These are phyloP conservation scores for Theonella swinhoei DNA, from an alignment of 37 sponge, comb jelly and placozoan genomes.

Conservation along the genomic window DNA sequence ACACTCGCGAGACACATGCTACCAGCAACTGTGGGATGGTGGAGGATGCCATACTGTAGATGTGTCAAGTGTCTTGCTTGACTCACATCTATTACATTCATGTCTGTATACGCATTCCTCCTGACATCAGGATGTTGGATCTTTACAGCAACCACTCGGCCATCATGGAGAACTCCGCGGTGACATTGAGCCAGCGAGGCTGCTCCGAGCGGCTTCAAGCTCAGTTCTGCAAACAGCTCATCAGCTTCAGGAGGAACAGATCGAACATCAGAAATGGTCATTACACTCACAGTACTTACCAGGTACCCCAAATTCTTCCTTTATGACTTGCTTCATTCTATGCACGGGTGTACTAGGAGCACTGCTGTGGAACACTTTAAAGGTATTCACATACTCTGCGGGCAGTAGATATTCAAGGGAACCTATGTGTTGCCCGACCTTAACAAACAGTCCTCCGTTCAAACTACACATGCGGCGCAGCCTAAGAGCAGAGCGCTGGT, in stretches of 20 bases:
- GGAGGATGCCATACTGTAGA: not conserved
- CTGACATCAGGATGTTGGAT: conserved; percentile 90
- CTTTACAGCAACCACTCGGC: conserved; percentile 87
- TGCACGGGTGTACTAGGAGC: conserved; percentile 78
- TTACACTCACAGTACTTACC: conserved; percentile 1
- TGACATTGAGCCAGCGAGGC: conserved; percentile 93
- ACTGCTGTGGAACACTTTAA: conserved; percentile 88
- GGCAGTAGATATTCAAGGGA: conserved; percentile 94
- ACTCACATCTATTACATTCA: conserved; percentile 79
- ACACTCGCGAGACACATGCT: conserved; percentile 61
- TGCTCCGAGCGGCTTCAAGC: conserved; percentile 76
- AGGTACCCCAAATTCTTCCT: conserved; percentile 71
- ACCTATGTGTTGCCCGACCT: conserved; percentile 93
- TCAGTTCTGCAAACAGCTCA: conserved; percentile 74
- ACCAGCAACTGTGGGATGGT: conserved; percentile 74
- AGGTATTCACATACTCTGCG: conserved; percentile 78
- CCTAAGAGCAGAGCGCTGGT: conserved; percentile 75
- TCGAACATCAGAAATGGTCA: not conserved
- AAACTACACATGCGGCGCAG: conserved; percentile 72
- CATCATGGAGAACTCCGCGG: conserved; percentile 65
- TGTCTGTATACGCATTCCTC: conserved; percentile 78
- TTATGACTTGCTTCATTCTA: conserved; percentile 63
- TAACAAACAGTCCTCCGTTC: conserved; percentile 92
- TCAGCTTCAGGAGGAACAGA: conserved; percentile 29
- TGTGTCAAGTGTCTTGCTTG: not conserved